phyloP scores from a whole-genome alignment of 2,888 invertebrate species.

The Allolobophora icterica region DNA sequence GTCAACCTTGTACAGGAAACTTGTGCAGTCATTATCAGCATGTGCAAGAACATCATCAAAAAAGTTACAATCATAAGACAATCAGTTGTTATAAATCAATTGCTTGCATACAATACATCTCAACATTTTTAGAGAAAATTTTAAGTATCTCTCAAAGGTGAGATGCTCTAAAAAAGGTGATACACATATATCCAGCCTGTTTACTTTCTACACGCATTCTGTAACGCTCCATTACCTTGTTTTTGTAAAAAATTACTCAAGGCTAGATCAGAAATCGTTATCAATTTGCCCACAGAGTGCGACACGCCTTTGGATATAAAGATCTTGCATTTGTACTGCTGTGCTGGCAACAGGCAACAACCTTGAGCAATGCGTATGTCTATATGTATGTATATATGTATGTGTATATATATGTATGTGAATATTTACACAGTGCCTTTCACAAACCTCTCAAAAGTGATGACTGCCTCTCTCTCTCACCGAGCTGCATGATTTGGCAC shows the following conservation, averaged over 20 bases:
- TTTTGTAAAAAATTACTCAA: neutral
- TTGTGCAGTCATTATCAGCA: too few relatives aligned
- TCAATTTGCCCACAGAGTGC: neutral
- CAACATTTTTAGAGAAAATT: too few relatives aligned
- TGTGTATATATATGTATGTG: neutral
- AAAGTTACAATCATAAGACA: too few relatives aligned
- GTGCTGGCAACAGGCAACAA: too few relatives aligned
- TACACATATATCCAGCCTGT: neutral
- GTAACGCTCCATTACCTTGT: neutral
- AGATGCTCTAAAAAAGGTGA: neutral
- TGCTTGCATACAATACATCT: too few relatives aligned
- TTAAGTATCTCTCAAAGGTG: too few relatives aligned
- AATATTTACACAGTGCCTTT: neutral
- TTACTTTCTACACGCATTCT: neutral
- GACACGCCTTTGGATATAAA: neutral
- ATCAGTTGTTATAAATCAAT: too few relatives aligned
- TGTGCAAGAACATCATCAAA: too few relatives aligned
- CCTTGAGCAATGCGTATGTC: neutral
- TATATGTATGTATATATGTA: neutral
- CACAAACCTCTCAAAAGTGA: neutral
- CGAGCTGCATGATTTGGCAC: neutral
- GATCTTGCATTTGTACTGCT: neutral
- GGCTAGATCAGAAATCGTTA: neutral
- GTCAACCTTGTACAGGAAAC: too few relatives aligned
- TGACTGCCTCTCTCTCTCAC: neutral